These are phyloP conservation scores for Dromiciops gliroides DNA, from an alignment of 2,113 vertebrate genomes.

Conservation along the genomic window DNA sequence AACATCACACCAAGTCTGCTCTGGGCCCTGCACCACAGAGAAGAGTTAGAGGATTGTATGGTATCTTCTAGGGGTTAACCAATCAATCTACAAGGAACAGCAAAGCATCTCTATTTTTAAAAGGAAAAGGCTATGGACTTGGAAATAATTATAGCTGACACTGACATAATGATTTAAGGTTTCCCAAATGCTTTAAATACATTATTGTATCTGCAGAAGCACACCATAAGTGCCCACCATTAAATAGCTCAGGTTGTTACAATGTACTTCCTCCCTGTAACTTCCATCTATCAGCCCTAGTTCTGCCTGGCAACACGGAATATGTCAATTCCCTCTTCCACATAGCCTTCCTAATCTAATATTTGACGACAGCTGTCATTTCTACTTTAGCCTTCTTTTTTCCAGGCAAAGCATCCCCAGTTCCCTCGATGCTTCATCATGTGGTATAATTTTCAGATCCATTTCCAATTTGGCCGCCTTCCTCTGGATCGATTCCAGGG, in stretches of 20 bases:
- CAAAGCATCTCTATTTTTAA: not conserved
- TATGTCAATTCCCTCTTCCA: not conserved
- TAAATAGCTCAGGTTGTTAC: not conserved
- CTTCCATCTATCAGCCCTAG: not conserved
- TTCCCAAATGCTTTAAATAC: not conserved
- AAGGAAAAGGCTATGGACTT: not conserved
- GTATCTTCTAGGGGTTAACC: not conserved
- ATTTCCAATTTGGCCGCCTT: not conserved
- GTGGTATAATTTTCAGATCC: not conserved
- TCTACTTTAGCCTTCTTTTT: not conserved
- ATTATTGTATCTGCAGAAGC: not conserved
- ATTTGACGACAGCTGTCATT: not conserved
- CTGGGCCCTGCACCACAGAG: not conserved
- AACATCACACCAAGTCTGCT: not conserved
- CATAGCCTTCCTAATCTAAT: not conserved
- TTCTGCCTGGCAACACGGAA: not conserved
- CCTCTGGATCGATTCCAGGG: not conserved
- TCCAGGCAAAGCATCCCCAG: not conserved
- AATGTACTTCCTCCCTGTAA: not conserved
- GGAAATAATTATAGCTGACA: not conserved
- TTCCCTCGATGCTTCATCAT: not conserved
- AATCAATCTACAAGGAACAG: not conserved
- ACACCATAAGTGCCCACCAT: not conserved
- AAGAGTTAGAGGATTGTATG: not conserved
- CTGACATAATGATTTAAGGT: not conserved